phyloP scores from a whole-genome alignment of 2,797 vertebrate species.

The Apogon hyalosoma region DNA sequence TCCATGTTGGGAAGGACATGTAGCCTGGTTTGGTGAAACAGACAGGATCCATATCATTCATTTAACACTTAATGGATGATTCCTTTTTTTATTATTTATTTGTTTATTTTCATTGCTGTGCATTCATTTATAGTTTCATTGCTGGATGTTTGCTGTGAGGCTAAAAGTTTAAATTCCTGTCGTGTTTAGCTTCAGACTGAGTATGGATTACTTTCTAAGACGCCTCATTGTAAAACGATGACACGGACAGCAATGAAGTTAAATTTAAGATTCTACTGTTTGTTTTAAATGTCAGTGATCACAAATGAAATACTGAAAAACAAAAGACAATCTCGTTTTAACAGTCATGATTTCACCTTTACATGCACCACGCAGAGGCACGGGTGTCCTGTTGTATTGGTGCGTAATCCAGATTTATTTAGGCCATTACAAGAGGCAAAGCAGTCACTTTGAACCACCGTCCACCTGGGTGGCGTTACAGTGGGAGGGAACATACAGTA shows the following conservation, averaged over 20 bases:
- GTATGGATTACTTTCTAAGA: conserved; percentile 1
- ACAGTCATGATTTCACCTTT: too few relatives aligned
- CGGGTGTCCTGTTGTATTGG: background rate
- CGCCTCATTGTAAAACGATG: background rate
- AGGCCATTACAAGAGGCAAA: conserved; percentile 35
- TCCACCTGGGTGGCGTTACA: conserved; percentile 67
- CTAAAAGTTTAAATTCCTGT: background rate
- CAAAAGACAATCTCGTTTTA: too few relatives aligned
- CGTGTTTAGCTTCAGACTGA: background rate
- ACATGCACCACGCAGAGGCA: too few relatives aligned
- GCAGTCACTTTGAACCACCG: conserved; percentile 26
- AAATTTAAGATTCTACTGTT: too few relatives aligned
- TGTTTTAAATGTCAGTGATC: background rate
- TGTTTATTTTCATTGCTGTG: background rate
- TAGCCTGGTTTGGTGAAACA: conserved; percentile 4
- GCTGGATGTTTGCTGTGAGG: background rate
- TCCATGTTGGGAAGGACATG: background rate
- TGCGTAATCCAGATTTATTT: background rate
- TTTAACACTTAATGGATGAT: conserved; percentile 24
- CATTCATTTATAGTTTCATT: conserved; percentile 8
- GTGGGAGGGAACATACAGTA: conserved; percentile 68
- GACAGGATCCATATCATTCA: conserved; percentile 28
- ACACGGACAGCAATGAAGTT: background rate
- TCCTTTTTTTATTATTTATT: background rate
- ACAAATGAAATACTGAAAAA: background rate